These are phyloP conservation scores for Drosophila baimaii DNA, from an alignment of 1,140 invertebrate genomes.

Conservation along the genomic window DNA sequence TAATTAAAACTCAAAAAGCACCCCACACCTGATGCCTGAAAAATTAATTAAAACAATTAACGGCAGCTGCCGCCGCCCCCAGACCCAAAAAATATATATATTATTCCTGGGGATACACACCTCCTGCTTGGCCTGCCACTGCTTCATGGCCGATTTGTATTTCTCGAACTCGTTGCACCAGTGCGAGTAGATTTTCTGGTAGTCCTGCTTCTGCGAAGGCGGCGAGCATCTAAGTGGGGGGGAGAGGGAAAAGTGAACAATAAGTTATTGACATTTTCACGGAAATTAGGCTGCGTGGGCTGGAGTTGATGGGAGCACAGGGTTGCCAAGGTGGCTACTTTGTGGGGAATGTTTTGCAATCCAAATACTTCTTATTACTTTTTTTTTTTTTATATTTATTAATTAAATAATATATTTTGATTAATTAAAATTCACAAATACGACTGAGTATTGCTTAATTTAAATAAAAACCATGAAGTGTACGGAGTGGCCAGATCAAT, in stretches of 20 bases:
- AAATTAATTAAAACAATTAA: constrained; percentile 84
- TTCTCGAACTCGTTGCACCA: constrained; percentile 93
- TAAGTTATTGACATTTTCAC: constrained; percentile 53
- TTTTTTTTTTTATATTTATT: no score
- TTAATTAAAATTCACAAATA: no score
- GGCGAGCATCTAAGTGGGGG: constrained; percentile 86
- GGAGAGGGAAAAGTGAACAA: constrained; percentile 23
- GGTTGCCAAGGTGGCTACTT: background rate
- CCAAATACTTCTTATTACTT: constrained; percentile 17
- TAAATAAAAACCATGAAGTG: no score
- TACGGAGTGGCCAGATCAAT: no score
- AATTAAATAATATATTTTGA: background rate
- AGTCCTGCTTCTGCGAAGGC: constrained; percentile 89
- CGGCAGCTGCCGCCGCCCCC: constrained; percentile 44
- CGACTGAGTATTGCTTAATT: no score
- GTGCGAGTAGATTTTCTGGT: constrained; percentile 91
- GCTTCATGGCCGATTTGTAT: constrained; percentile 91
- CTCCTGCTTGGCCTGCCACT: constrained; percentile 90
- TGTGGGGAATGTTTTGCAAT: background rate
- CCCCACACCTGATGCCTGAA: constrained; percentile 55
- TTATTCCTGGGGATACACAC: constrained; percentile 85
- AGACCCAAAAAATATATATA: constrained; percentile 44
- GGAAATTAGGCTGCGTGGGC: constrained; percentile 37
- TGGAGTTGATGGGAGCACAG: background rate
- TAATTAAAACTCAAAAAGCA: constrained; percentile 70